These are phyloP conservation scores for Drosophila eohydei DNA, from an alignment of 2,888 invertebrate species.

Conservation along the genomic window DNA sequence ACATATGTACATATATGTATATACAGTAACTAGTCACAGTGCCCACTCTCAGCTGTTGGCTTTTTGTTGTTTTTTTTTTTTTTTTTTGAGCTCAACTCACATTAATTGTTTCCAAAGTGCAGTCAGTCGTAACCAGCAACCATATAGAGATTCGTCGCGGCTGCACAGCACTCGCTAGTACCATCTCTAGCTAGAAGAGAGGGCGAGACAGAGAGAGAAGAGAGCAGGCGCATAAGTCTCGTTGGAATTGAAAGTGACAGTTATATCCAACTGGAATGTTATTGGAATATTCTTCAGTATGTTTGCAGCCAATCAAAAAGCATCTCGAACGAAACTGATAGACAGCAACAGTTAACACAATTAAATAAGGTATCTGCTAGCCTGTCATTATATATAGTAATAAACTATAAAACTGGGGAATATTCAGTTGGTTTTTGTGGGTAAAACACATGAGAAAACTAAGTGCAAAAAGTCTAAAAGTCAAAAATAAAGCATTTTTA, in stretches of 20 bases:
- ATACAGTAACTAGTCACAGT: slow-evolving; percentile 36
- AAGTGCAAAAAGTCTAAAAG: neutral
- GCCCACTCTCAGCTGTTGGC: slow-evolving; percentile 41
- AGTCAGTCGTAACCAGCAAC: slow-evolving; percentile 68
- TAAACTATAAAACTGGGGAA: neutral
- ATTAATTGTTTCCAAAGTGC: slow-evolving; percentile 70
- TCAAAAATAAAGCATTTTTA: slow-evolving; percentile 9
- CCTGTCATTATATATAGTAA: neutral
- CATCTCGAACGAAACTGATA: neutral
- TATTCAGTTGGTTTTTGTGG: neutral
- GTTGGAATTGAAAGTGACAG: slow-evolving; percentile 10
- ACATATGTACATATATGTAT: neutral
- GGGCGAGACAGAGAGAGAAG: neutral
- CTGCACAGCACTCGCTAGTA: slow-evolving; percentile 8
- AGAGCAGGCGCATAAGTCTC: slow-evolving; percentile 4
- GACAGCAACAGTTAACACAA: neutral
- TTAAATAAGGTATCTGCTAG: neutral
- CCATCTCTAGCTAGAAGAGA: slow-evolving; percentile 8
- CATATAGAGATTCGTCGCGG: slow-evolving; percentile 9
- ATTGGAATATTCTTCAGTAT: neutral
- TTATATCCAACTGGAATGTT: slow-evolving; percentile 1
- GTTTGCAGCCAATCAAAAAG: neutral
- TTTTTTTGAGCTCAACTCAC: slow-evolving; percentile 41
- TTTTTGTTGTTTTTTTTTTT: slow-evolving; percentile 24
- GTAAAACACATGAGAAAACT: neutral